Evolutionary conservation across 2,113 vertebrate species (phyloP).

Genomic region (Seriola aureovittata): DNA sequence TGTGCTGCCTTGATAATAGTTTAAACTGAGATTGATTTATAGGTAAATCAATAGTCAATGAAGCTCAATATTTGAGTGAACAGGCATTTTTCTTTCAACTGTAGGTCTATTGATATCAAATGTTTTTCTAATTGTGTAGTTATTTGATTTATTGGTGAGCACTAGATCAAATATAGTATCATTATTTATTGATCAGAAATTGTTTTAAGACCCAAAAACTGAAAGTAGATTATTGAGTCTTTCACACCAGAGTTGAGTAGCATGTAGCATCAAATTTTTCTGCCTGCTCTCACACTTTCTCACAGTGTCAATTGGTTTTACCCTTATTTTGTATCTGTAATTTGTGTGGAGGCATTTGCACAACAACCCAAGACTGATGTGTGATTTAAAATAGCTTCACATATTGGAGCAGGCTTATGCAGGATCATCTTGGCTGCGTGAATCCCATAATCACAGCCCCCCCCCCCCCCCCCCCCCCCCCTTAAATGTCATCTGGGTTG

Average conservation of each 20-base stretch:
- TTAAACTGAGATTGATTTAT: neutral
- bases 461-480: no score
- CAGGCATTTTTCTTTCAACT: neutral
- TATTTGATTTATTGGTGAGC: neutral
- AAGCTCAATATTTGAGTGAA: neutral
- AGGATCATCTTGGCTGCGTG: conserved; percentile 7
- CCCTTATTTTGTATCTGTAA: neutral
- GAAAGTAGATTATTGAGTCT: neutral
- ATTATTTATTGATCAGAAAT: neutral
- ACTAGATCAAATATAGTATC: neutral
- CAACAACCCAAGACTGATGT: conserved; percentile 21
- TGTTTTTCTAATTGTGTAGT: neutral
- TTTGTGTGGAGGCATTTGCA: neutral
- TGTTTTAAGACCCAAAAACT: neutral
- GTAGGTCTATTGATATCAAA: neutral
- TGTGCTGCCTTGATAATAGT: neutral
- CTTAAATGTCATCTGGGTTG: neutral
- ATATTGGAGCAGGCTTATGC: neutral
- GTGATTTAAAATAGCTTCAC: conserved; percentile 13
- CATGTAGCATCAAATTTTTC: neutral
- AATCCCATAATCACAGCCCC: conserved; percentile 19
- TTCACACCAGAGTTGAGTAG: neutral
- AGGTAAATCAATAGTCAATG: neutral
- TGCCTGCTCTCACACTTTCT: neutral
- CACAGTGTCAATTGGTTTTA: neutral